These are phyloP conservation scores for Plagodis dolabraria DNA, from an alignment of 2,888 invertebrate species.

Conservation along the genomic window DNA sequence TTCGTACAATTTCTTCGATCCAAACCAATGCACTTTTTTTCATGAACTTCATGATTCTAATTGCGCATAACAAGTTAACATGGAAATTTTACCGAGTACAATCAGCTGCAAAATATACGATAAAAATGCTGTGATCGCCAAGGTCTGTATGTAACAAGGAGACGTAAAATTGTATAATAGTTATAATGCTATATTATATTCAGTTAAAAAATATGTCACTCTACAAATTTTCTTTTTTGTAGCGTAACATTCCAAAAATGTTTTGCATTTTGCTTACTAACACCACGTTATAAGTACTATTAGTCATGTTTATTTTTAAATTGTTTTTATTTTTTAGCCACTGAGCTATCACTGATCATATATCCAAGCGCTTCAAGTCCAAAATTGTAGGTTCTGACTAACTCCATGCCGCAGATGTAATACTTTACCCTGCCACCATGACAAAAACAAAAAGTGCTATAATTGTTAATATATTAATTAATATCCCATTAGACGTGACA, in stretches of 20 bases:
- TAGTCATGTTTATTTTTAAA: neutral
- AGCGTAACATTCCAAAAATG: neutral
- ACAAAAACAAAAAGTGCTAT: slow-evolving; percentile 7
- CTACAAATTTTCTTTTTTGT: neutral
- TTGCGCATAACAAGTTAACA: slow-evolving; percentile 11
- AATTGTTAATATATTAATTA: slow-evolving; percentile 1
- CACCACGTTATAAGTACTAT: slow-evolving; percentile 8
- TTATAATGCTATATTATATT: neutral
- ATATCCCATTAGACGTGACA: slow-evolving; percentile 9
- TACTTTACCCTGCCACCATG: neutral
- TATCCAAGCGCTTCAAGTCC: slow-evolving; percentile 1
- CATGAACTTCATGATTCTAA: slow-evolving; percentile 13
- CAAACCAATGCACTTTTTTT: slow-evolving; percentile 1
- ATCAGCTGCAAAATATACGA: neutral
- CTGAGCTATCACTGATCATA: no score
- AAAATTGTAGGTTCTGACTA: neutral
- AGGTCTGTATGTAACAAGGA: neutral
- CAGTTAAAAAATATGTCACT: slow-evolving; percentile 12
- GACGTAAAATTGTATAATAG: neutral
- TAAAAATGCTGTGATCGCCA: neutral
- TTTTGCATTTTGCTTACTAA: slow-evolving; percentile 17
- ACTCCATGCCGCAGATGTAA: neutral
- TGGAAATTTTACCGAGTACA: neutral
- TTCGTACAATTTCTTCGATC: slow-evolving; percentile 6
- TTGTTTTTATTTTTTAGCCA: no score